Evolutionary conservation across 2,888 invertebrate genomes (phyloP), one percentile per base, ranked within the genome.

Genomic region (Cosmia pyralina): DNA sequence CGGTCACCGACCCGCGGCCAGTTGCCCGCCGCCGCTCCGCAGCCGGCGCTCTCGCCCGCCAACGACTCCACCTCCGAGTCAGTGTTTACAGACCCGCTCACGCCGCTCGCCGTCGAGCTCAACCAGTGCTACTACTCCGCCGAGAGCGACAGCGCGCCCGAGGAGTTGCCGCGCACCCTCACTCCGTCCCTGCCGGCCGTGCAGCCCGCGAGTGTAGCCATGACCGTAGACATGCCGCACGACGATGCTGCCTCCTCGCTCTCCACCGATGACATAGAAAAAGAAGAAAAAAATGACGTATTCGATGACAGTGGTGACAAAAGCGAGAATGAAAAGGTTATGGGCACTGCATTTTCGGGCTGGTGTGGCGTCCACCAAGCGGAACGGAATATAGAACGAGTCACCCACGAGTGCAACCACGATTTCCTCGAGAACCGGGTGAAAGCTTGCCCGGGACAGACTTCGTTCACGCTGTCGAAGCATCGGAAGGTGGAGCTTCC

Each of bases 81-180:
- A 90, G 97, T 98, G 92, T 98, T 98, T 95, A 98, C 98, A 86
- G 98, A 98, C 93, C 97, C 98, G 85, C 95, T 97, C 85, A 96
- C 97, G 91, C 97, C 97, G 90, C 96, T 96, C 88, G 97, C 96
- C 89, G 96, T 97, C 85, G 97, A 97, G 92, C 96, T 97, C 90
- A 97, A 97, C 95, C 96, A 96, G 94, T 97, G 97, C 90, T 97
- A 97, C 91, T 96, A 96, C 92, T 97, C 97, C 83, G 97, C 97
- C 82, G 97, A 97, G 90, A 97, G 96, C 90, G 96, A 95, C 90
- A 95, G 95, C 89, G 93, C 94, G 82, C 94, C 88, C 87, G 95
- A 95, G 82, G 94, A 94, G 73, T 89, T 89, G 78, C 90, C 91
- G 86, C 92, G 91, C 87, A 92, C 93, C 69, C 92, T 92, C 76